Evolutionary conservation across 1,140 invertebrate species (phyloP).

Genomic region (Drosophila asahinai): DNA sequence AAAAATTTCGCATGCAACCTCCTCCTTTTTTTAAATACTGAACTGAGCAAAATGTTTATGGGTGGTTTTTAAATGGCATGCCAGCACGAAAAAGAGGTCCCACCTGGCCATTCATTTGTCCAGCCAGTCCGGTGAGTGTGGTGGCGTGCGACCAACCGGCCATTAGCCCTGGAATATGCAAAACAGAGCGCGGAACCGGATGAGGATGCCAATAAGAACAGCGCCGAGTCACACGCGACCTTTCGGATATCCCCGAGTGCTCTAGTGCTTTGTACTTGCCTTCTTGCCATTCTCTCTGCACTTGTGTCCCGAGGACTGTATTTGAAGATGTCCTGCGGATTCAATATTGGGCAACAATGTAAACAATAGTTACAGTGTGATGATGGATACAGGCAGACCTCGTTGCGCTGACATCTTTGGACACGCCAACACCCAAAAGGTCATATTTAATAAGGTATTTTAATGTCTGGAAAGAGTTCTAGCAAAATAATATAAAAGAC

Average conservation of each 20-base stretch:
- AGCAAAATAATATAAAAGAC: neutral
- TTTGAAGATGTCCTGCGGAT: conserved; percentile 15
- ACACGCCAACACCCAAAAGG: neutral
- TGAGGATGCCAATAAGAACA: conserved; percentile 44
- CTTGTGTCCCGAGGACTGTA: conserved; percentile 7
- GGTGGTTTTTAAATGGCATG: conserved; percentile 42
- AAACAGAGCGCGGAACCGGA: conserved; percentile 44
- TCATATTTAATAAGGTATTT: neutral
- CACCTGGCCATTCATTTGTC: conserved; percentile 8
- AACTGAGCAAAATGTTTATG: conserved; percentile 45
- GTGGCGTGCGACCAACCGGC: conserved; percentile 36
- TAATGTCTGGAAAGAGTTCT: neutral
- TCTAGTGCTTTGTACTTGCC: conserved; percentile 24
- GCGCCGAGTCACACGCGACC: conserved; percentile 23
- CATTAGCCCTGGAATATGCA: conserved; percentile 47
- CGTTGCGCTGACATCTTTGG: no score
- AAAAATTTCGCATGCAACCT: conserved; percentile 41
- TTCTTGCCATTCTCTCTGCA: neutral
- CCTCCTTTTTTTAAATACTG: conserved; percentile 28
- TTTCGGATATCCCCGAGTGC: conserved; percentile 19
- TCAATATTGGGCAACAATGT: conserved; percentile 9
- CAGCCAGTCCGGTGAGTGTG: conserved; percentile 22
- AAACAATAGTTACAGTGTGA: conserved; percentile 5
- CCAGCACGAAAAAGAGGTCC: conserved; percentile 43
- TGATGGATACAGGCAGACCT: neutral